These are phyloP conservation scores for Miopithecus talapoin DNA, from an alignment of 2,797 vertebrate genomes.

Conservation along the genomic window DNA sequence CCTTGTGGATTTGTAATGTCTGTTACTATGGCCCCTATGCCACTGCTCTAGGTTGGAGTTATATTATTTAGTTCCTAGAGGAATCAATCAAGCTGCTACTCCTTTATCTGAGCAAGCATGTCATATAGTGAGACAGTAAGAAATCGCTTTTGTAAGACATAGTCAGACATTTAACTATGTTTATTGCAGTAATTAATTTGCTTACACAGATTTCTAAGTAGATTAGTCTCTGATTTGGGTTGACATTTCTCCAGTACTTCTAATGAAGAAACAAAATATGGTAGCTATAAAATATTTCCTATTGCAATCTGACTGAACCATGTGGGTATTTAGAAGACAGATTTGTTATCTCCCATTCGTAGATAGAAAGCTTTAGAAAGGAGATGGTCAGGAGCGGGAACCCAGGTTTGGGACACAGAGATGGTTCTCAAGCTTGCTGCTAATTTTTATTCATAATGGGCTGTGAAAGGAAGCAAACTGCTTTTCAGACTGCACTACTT, in stretches of 20 bases:
- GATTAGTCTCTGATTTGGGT: not conserved
- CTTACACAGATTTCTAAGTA: not conserved
- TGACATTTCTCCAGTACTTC: not conserved
- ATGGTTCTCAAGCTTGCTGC: fast-evolving
- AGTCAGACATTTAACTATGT: not conserved
- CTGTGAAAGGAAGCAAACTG: not conserved
- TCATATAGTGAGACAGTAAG: not conserved
- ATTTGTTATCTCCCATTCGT: not conserved
- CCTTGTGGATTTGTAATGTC: not conserved
- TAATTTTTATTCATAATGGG: not conserved
- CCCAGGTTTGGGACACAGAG: not conserved
- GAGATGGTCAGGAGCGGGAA: not conserved
- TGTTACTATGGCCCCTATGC: fast-evolving
- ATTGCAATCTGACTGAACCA: not conserved
- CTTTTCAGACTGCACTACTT: not conserved
- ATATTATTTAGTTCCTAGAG: not conserved
- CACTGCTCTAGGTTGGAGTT: not conserved
- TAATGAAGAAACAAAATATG: not conserved
- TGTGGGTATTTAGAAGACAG: not conserved
- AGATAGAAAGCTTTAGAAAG: not conserved
- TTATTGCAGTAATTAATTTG: not conserved
- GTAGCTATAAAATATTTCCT: not conserved
- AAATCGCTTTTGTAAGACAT: not conserved
- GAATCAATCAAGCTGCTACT: not conserved
- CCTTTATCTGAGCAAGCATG: not conserved